Conservation (phyloP, 1,140 invertebrate genomes). For the Wiebesia pumilae region DNA sequence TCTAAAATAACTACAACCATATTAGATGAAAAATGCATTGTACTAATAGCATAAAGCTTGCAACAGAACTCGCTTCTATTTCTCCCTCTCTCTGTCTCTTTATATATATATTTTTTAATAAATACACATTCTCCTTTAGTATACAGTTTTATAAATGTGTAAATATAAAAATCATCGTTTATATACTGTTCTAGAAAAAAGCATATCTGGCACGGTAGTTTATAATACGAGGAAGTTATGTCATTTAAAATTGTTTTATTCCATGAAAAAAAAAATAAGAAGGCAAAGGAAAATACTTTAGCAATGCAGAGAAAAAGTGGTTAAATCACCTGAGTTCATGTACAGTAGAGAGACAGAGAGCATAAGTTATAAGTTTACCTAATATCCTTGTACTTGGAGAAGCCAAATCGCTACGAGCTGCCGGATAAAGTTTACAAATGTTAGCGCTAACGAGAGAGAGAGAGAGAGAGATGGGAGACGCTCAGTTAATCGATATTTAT, state of each 20-base stretch:
- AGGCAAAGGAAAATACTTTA: not conserved
- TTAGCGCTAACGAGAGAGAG: not conserved
- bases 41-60: no score
- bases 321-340: slow-evolving; percentile 30
- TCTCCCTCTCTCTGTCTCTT: no score
- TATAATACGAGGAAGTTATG: not conserved
- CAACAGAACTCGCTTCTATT: no score
- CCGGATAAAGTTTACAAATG: slow-evolving; percentile 31
- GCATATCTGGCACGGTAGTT: no score
- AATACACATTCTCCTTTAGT: no score
- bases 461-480: not conserved
- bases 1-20: no score
- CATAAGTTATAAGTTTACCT: slow-evolving; percentile 34
- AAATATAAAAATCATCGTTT: no score
- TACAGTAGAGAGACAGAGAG: not conserved
- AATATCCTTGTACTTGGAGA: not conserved
- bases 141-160: no score
- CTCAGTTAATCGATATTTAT: slow-evolving; percentile 36
- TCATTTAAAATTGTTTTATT: slow-evolving; percentile 1
- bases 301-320: slow-evolving; percentile 27
- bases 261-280: no score
- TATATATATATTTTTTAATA: no score
- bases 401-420: slow-evolving; percentile 20
- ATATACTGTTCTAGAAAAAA: no score
- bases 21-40: no score